Conservation (phyloP, 92 coral and sea anemone species). For the Paramuricea clavata region DNA sequence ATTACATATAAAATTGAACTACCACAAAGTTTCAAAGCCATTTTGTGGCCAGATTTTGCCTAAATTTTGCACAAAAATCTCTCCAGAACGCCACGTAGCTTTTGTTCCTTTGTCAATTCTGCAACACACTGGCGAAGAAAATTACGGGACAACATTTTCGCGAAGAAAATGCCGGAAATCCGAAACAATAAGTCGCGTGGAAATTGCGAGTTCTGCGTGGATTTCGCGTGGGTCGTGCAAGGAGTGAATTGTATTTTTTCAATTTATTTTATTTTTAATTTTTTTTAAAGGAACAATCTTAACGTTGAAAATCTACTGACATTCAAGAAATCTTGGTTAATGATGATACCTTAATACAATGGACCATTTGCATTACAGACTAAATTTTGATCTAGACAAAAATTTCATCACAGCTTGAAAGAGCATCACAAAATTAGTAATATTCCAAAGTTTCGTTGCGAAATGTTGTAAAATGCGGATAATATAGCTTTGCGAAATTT, state of each 20-base stretch:
- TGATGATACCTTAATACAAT: no score
- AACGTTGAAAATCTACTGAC: no score
- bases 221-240: not conserved
- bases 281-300: no score
- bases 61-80: not conserved
- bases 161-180: not conserved
- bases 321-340: no score
- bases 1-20: constrained; percentile 8
- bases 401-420: no score
- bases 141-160: not conserved
- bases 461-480: no score
- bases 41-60: not conserved
- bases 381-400: no score
- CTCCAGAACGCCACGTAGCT: constrained; percentile 42
- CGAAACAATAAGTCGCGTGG: not conserved
- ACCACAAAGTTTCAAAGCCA: constrained; percentile 25
- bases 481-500: no score
- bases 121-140: constrained; percentile 15
- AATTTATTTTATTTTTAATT: no score
- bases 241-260: not conserved
- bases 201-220: constrained; percentile 4
- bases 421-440: no score
- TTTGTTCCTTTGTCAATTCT: not conserved
- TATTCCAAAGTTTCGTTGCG: no score
- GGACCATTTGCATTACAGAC: no score